These are phyloP conservation scores for Limnodromus scolopaceus DNA, from an alignment of 2,797 vertebrate genomes.

Conservation along the genomic window DNA sequence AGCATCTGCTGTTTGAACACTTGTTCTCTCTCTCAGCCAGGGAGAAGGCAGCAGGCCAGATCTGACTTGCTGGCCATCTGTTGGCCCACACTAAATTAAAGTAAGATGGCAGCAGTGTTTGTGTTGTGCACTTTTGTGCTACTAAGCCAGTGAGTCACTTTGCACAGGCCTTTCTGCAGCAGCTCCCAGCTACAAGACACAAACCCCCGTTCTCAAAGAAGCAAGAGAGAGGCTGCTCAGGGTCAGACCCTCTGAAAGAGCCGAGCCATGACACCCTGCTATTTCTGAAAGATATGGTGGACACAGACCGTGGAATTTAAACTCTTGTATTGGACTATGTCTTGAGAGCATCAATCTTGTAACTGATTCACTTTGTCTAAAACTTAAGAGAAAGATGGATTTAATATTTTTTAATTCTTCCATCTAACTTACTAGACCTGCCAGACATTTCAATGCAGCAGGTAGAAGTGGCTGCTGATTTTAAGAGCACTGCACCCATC, in stretches of 20 bases:
- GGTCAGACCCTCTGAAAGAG: background rate
- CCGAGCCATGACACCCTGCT: fast-evolving
- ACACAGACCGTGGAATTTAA: background rate
- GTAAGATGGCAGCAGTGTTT: constrained; percentile 12
- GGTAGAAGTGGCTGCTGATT: background rate
- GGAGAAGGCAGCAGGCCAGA: constrained; percentile 56
- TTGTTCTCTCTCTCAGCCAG: constrained; percentile 24
- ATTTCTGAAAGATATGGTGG: background rate
- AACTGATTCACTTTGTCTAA: background rate
- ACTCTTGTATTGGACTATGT: background rate
- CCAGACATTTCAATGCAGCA: background rate
- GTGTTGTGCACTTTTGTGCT: constrained; percentile 21
- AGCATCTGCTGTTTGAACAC: constrained; percentile 34
- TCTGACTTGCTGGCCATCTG: constrained; percentile 61
- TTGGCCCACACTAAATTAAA: constrained; percentile 40
- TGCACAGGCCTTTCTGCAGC: constrained; percentile 11
- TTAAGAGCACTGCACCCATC: background rate
- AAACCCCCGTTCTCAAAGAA: background rate
- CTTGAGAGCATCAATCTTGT: background rate
- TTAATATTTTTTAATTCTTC: background rate
- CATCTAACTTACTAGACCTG: background rate
- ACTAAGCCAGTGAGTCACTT: background rate
- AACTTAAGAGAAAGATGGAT: background rate
- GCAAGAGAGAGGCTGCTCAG: background rate
- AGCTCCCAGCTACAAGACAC: background rate